Base-by-base conservation (phyloP, 2,888 invertebrate species). In the Pyrgus malvae region DNA sequence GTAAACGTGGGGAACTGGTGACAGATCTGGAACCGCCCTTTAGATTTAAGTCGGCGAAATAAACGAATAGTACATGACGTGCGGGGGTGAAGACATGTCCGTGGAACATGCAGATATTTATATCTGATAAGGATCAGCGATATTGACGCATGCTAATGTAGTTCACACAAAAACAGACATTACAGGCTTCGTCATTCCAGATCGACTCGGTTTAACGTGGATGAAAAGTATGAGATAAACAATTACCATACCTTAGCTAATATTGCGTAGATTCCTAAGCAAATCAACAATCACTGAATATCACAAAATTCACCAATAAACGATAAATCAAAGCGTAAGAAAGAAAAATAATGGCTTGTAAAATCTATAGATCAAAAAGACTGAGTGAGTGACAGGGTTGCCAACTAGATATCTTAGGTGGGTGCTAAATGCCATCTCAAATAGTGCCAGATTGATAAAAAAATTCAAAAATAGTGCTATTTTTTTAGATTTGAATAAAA, bases 331-430 rank as follows among this genome's bases (percentile, higher is more conserved):
- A 48, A 48, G 25, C 23, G 44, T 38, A 55, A 5, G 33, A 58
- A 49, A 58, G 48, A 33, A 59, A 63, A 58, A 21, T 41, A 44
- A 19, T 48, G 38, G 54, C 71, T 77, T 72, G 63, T 74, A 78
- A 76, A 74, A 61, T 71, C 70, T 78, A 71, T 71, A 75, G 72
- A n/a, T n/a, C n/a, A n/a, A 81, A 78, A 77, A 82, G 84, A 85
- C n/a, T n/a, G n/a, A n/a, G n/a, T n/a, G n/a, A n/a, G n/a, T n/a
- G n/a, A n/a, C n/a, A n/a, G n/a, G n/a, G n/a, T n/a, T n/a, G n/a
- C n/a, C n/a, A n/a, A n/a, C n/a, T n/a, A n/a, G n/a, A n/a, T n/a
- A n/a, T n/a, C n/a, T n/a, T n/a, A n/a, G n/a, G n/a, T n/a, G n/a
- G n/a, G n/a, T n/a, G n/a, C n/a, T n/a, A n/a, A n/a, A n/a, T n/a